Conservation (phyloP, 2,797 vertebrate genomes). For the Myotis myotis region DNA sequence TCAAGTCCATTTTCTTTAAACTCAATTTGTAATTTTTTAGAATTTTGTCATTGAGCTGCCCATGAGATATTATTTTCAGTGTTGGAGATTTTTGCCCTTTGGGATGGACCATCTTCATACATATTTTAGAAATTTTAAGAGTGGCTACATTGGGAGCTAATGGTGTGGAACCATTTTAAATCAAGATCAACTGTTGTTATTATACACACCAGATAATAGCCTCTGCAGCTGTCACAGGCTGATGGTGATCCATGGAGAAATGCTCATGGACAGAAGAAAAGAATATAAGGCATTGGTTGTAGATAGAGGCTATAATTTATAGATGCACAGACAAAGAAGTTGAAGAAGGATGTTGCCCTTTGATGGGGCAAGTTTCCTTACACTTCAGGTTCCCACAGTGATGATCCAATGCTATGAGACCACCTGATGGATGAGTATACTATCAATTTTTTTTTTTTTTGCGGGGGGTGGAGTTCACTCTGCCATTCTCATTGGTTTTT, state of each 20-base stretch:
- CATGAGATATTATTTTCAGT: not conserved
- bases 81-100: not conserved
- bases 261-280: not conserved
- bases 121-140: not conserved
- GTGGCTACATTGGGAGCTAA: not conserved
- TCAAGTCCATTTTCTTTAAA: not conserved
- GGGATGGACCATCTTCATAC: not conserved
- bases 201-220: not conserved
- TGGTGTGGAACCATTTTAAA: not conserved
- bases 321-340: not conserved
- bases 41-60: not conserved
- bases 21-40: not conserved
- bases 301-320: not conserved
- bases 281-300: not conserved
- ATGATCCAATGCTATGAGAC: not conserved
- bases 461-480: not conserved
- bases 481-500: not conserved
- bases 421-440: not conserved
- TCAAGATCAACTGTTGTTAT: constrained; percentile 18
- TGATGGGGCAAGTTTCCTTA: not conserved
- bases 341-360: not conserved
- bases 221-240: not conserved
- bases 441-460: not conserved
- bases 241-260: not conserved
- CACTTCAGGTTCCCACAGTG: not conserved